Base-by-base conservation (phyloP, 1,140 invertebrate genomes). In the Goniozus legneri region DNA sequence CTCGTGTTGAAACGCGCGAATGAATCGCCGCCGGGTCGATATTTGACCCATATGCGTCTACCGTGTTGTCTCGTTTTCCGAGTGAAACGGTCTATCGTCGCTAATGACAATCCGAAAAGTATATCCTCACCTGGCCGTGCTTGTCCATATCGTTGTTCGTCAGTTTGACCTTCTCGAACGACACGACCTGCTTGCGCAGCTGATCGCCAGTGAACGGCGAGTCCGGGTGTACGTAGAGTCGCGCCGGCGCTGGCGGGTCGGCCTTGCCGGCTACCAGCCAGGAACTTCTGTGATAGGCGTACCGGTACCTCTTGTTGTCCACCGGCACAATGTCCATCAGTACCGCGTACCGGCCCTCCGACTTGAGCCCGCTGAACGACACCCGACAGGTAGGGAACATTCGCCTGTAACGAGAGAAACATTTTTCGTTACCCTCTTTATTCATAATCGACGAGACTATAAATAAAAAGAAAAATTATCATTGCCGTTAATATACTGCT, bases 91-190 rank as follows among this genome's bases (percentile, higher is more conserved):
- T n/a, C n/a, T n/a, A n/a, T n/a, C n/a, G n/a, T n/a, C n/a, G n/a
- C n/a, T n/a, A n/a, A n/a, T n/a, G n/a, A n/a, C n/a, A n/a, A n/a
- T n/a, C n/a, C n/a, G n/a, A n/a, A n/a, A n/a, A n/a, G n/a, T n/a
- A n/a, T n/a, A n/a, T n/a, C n/a, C n/a, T 86, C 80, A 98, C 96
- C 83, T 98, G 95, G 77, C 95, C 95, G 69, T 93, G 91, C 74
- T 96, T 95, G 76, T 98, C 95, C 87, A 97, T 92, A 77, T 97
- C 94, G 77, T 98, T 98, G 79, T 99, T 98, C 67, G 96, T 99
- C 50, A 98, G 84, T 78, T 99, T 99, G 66, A 98, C 91, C 79
- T 99, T 99, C 80, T 98, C 97, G 77, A 99, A 99, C 56, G 94
- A 96, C 58, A 99, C 92, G 58, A 97, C 92, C 79, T 98, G 95